Evolutionary conservation across 2,888 invertebrate species (phyloP), one percentile per base, ranked within the genome.

Genomic region (Drosophila nigricruria): DNA sequence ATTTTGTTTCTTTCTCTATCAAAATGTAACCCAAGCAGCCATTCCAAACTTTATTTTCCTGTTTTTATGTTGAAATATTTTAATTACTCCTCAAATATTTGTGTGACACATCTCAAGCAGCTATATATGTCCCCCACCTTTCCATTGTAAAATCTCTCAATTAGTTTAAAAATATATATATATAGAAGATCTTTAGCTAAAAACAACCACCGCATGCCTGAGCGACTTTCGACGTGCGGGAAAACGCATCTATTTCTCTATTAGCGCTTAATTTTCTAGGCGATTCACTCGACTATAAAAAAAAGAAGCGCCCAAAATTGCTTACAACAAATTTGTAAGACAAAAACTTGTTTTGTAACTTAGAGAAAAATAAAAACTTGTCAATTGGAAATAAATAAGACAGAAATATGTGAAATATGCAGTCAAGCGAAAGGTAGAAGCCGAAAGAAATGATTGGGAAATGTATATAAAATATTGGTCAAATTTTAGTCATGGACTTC

Each of bases 151-250:
- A 50, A 25, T 58, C 23, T 42, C 38, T 62, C 60, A 77, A 77
- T 70, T 74, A 74, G 75, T 58, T 54, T 53, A 34, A 49, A 40
- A 56, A 68, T 49, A 69, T 57, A 66, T 57, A 66, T 42, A 71
- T 61, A 45, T 43, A 34, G 16, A 38, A 30, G 69, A 69, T 69
- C 61, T 68, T 18, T 40, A 23, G 40, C n/a, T 10, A 12, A 53
- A 70, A 77, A 59, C 75, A 42, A 79, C 77, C 77, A 79, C 75
- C 79, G 36, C 34, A 67, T 64, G 79, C 60, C 45, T 58, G 53
- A 74, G 23, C 50, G 66, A 53, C 23, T 70, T 49, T 25, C 27
- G 23, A 16, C 1, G 12, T 34, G 18, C 23, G 53, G 62, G 69
- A 56, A 77, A 79, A 66, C 62, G 65, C 36, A 62, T 52, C 25